Evolutionary conservation across 2,888 invertebrate species (phyloP), one percentile per base, ranked within the genome.

Genomic region (Drosophila robusta): DNA sequence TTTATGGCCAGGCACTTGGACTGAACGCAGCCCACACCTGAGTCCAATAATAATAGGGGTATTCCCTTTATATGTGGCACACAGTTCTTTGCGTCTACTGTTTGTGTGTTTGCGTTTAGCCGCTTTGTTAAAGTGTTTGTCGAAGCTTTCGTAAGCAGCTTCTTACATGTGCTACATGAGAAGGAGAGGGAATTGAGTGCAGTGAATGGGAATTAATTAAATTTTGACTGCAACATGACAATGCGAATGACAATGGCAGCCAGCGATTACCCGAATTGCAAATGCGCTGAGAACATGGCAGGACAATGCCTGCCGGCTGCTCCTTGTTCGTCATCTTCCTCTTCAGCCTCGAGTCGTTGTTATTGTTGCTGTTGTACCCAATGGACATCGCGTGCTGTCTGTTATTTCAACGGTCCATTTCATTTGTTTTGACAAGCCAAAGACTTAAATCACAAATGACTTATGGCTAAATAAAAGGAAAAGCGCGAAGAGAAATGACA

Each of bases 381-480:
- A 55, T 80, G 75, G 81, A 64, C 79, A 75, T 69, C 63, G 54
- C 51, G 38, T 49, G 55, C 68, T 73, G 83, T 68, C 78, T 78
- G 78, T 78, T 80, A 83, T 79, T 87, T 87, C 81, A 75, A 81
- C 75, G 87, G 84, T 80, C 75, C 84, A 86, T 82, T 89, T 86
- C 88, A 70, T 77, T 80, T 83, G 85, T 85, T 87, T 89, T 87
- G 82, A 87, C 87, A 87, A 78, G 79, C 76, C 78, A 83, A 72
- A 71, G 80, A 84, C 79, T 83, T 80, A 79, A 80, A 75, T 80
- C 80, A 79, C 75, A 74, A 83, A 78, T 79, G 81, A 81, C 77
- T 81, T 81, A 75, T 75, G 75, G 45, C 42, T 50, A 49, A 56
- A 49, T 14, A 54, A 52, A 24, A 26, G 38, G 39, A 54, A 68